phyloP scores from a whole-genome alignment of 2,888 invertebrate genomes.

The Seira ritae region DNA sequence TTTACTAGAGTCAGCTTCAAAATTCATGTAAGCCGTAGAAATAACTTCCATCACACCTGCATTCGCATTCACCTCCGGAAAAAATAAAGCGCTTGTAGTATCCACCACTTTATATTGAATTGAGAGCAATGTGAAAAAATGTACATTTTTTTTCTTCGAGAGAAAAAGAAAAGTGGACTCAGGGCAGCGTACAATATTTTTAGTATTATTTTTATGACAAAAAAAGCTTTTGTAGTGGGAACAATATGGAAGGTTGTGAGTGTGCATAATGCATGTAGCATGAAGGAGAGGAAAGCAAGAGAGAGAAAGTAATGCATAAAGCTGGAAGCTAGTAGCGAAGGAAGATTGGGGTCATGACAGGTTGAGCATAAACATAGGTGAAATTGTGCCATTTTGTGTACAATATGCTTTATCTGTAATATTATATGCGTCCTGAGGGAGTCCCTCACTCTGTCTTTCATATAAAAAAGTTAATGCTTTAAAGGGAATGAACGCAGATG shows the following conservation, averaged over 20 bases:
- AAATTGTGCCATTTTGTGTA: slow-evolving; percentile 42
- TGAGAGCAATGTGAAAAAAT: not conserved
- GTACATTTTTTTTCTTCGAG: slow-evolving; percentile 16
- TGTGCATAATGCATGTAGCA: slow-evolving; percentile 39
- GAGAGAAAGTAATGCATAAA: not conserved
- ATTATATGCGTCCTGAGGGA: slow-evolving; percentile 51
- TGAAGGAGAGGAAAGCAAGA: not conserved
- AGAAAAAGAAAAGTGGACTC: slow-evolving; percentile 32
- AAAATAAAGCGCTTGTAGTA: not conserved
- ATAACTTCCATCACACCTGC: slow-evolving; percentile 49
- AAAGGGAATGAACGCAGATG: slow-evolving; percentile 54
- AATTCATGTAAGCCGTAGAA: slow-evolving; percentile 57
- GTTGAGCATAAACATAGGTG: slow-evolving; percentile 48
- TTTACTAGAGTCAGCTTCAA: slow-evolving; percentile 28
- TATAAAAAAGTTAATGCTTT: slow-evolving; percentile 62
- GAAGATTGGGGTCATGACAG: slow-evolving; percentile 62
- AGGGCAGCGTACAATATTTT: slow-evolving; percentile 53
- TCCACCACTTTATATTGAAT: not conserved
- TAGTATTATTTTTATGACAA: slow-evolving; percentile 65
- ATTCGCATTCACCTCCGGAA: not conserved
- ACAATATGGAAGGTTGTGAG: slow-evolving; percentile 16
- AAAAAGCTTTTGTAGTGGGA: slow-evolving; percentile 38
- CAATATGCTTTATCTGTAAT: slow-evolving; percentile 24
- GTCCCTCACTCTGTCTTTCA: slow-evolving; percentile 17
- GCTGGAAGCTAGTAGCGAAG: not conserved